Evolutionary conservation across 2,888 invertebrate species (phyloP), one percentile per base, ranked within the genome.

Genomic region (Tipula helvola): DNA sequence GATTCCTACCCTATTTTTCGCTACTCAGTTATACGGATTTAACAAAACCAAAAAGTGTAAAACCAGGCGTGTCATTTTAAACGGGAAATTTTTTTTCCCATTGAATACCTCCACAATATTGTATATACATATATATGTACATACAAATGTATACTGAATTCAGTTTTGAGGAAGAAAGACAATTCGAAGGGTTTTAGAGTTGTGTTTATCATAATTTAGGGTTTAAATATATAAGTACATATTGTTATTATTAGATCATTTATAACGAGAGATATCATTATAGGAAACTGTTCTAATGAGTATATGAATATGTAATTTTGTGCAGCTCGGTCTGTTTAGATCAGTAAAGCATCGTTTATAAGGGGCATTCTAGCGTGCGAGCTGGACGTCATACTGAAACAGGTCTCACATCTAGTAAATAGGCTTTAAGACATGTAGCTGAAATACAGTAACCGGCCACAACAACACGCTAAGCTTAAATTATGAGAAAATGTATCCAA

Each of bases 41-140:
- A 83, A 10, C 36, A 83, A 83, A 83, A 36, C 83, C 83, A 83
- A 52, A 52, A 83, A 83, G 83, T 83, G 83, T 83, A 83, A 83
- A 83, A 36, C 83, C 83, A 83, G 83, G 36, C 83, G 83, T 83
- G 83, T 83, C 83, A 83, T 36, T 83, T 52, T 7, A 52, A 52
- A 16, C 5, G 52, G 52, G 16, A 52, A 52, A 5, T 3, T 16
- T 12, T 52, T 52, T 52, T 52, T 52, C 52, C 1, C 16, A 52
- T 52, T 52, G 52, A 52, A 52, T 52, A 52, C 52, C 52, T 52
- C 8, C 52, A 16, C 52, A 52, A 52, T 39, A 39, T 28, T 28
- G 28, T 39, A 39, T 39, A 39, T 7, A 7, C 39, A 39, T 39
- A 39, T 39, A 39, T 39, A 3, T 28, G 3, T 39, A 39, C 39